phyloP scores from a whole-genome alignment of 2,797 vertebrate species.

The Antrozous pallidus region DNA sequence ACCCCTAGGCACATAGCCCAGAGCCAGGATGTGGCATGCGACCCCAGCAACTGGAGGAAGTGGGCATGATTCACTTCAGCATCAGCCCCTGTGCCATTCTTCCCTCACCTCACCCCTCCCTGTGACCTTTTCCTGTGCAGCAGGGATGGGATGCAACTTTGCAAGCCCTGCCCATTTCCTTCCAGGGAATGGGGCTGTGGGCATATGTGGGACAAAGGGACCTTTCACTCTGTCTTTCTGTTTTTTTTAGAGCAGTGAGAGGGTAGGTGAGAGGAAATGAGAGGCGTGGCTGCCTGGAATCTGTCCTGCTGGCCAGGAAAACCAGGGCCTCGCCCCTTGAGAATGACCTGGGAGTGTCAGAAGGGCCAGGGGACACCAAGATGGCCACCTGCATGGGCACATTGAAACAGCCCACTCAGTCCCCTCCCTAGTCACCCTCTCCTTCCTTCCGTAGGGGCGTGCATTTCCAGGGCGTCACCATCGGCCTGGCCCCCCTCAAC shows the following conservation, averaged over 20 bases:
- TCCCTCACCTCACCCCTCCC: not conserved
- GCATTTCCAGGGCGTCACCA: constrained; percentile 93
- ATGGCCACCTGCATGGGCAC: not conserved
- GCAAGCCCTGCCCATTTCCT: constrained; percentile 39
- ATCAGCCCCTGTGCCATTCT: not conserved
- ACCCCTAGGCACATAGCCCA: not conserved
- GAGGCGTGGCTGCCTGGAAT: constrained; percentile 4
- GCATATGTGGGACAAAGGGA: not conserved
- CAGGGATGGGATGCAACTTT: constrained; percentile 43
- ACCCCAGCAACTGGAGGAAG: not conserved
- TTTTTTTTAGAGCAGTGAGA: constrained; percentile 16
- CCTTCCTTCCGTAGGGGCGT: constrained; percentile 85
- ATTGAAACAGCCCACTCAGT: not conserved
- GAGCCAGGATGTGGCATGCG: not conserved
- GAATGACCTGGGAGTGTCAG: not conserved
- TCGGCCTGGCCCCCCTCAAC: constrained; percentile 95
- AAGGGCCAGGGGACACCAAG: not conserved
- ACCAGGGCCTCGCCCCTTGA: not conserved
- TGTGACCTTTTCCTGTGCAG: constrained; percentile 27
- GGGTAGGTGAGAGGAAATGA: constrained; percentile 22
- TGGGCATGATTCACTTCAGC: constrained; percentile 46
- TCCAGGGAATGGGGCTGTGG: not conserved
- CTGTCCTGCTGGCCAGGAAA: not conserved
- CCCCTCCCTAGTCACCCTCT: not conserved
- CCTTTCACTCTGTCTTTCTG: not conserved